Conservation (phyloP, 2,797 vertebrate genomes). For the Antennarius maculatus region DNA sequence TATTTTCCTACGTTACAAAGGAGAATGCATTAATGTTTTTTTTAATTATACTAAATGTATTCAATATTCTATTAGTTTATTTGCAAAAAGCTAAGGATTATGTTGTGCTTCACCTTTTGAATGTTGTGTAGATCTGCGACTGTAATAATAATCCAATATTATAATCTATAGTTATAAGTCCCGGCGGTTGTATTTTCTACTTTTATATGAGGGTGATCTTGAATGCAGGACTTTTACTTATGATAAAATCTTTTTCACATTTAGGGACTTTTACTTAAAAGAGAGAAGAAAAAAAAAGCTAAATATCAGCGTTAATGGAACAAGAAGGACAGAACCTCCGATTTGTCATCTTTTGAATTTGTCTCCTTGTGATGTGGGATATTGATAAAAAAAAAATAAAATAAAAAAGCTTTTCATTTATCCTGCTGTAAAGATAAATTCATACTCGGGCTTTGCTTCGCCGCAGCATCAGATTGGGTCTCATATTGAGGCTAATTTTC, state of each 20-base stretch:
- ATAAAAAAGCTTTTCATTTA: neutral
- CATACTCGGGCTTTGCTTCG: neutral
- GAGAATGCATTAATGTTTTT: neutral
- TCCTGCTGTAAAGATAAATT: neutral
- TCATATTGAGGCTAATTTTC: conserved; percentile 22
- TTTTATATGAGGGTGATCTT: neutral
- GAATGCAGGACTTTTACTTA: neutral
- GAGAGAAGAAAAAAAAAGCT: too few relatives aligned
- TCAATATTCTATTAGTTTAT: too few relatives aligned
- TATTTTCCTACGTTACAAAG: neutral
- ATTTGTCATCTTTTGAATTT: neutral
- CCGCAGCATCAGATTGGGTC: neutral
- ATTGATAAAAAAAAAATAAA: neutral
- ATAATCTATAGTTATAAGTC: too few relatives aligned
- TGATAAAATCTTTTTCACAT: neutral
- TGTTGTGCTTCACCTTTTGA: neutral
- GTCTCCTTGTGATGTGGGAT: neutral
- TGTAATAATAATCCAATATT: neutral
- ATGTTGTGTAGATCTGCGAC: neutral
- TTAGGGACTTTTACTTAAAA: neutral
- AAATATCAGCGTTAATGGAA: neutral
- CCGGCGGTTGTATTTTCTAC: neutral
- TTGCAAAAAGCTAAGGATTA: too few relatives aligned
- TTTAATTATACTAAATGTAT: neutral
- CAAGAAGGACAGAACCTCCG: too few relatives aligned